Percentiles rank a stretch among this genome's conserved stretches.
These are phyloP conservation scores for Alloscopus bannaensis DNA, from an alignment of 2,888 invertebrate species.

Conservation along the genomic window DNA sequence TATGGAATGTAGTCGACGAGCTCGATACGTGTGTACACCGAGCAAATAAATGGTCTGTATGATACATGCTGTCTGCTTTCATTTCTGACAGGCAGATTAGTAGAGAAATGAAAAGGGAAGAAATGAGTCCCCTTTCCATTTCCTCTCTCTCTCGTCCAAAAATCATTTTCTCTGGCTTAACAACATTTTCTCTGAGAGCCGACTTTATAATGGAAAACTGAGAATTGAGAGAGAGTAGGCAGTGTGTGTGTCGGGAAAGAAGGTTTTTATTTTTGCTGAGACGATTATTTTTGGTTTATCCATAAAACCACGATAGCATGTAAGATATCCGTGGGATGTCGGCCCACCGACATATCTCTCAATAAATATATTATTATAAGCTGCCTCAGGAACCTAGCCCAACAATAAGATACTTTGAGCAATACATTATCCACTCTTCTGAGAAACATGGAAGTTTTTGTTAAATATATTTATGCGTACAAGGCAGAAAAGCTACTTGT, in stretches of 20 bases:
- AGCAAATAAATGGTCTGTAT: slow-evolving; percentile 62
- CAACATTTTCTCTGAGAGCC: slow-evolving; percentile 16
- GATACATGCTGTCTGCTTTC: slow-evolving; percentile 62
- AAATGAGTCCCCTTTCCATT: slow-evolving; percentile 43
- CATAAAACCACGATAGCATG: slow-evolving; percentile 38
- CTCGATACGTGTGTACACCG: slow-evolving; percentile 21
- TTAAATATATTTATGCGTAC: too few species aligned
- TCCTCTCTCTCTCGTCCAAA: slow-evolving; percentile 20
- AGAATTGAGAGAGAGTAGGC: slow-evolving; percentile 26
- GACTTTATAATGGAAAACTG: slow-evolving; percentile 8
- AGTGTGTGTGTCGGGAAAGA: slow-evolving; percentile 14
- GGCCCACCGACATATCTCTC: too few species aligned
- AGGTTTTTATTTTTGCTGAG: slow-evolving; percentile 32
- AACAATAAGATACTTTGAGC: too few species aligned
- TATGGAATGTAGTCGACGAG: too few species aligned
- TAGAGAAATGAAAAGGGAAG: slow-evolving; percentile 54
- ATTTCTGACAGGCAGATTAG: slow-evolving; percentile 62
- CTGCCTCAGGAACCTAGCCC: too few species aligned
- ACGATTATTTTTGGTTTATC: slow-evolving; percentile 53
- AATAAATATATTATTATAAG: too few species aligned
- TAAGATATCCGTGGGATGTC: too few species aligned
- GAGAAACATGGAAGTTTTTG: too few species aligned
- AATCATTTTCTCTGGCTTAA: slow-evolving; percentile 1
- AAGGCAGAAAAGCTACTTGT: too few species aligned
- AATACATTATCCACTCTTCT: too few species aligned